Conservation (phyloP, 2,797 vertebrate species). For the Acestrorhynchus altus region DNA sequence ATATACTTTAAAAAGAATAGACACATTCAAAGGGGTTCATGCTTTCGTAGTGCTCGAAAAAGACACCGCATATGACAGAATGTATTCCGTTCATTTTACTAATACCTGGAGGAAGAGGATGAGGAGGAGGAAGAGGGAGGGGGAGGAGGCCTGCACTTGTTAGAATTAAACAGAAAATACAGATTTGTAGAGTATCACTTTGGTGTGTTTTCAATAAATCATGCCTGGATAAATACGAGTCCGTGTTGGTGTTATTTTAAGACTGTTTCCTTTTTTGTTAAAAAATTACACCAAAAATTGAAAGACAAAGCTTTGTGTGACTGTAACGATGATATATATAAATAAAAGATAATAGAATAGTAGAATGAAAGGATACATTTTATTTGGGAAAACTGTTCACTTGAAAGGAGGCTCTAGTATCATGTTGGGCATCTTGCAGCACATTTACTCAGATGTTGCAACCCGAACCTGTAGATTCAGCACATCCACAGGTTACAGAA, state of each 20-base stretch:
- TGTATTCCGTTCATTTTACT: slow-evolving; percentile 94
- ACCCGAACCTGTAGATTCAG: too few relatives aligned
- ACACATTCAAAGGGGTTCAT: slow-evolving; percentile 76
- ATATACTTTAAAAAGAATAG: slow-evolving; percentile 83
- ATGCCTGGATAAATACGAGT: slow-evolving; percentile 86
- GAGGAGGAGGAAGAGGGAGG: too few relatives aligned
- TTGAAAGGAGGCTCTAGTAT: too few relatives aligned
- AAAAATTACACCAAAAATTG: too few relatives aligned
- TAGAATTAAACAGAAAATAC: slow-evolving; percentile 81
- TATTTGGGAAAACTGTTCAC: too few relatives aligned
- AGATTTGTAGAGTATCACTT: slow-evolving; percentile 95
- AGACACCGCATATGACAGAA: slow-evolving; percentile 89
- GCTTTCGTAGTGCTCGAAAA: slow-evolving; percentile 81
- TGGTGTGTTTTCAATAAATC: slow-evolving; percentile 99
- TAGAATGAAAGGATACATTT: too few relatives aligned
- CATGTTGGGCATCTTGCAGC: too few relatives aligned
- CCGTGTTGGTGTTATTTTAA: slow-evolving; percentile 59
- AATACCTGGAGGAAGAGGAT: slow-evolving; percentile 84
- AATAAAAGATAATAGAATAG: too few relatives aligned
- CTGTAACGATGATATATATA: too few relatives aligned
- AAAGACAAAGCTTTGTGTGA: too few relatives aligned
- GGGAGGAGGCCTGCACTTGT: slow-evolving; percentile 89
- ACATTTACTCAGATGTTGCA: too few relatives aligned
- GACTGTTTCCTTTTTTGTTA: background rate
- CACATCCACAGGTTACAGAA: too few relatives aligned